These are phyloP conservation scores for Heliconius sara DNA, from an alignment of 2,888 invertebrate species.

Conservation along the genomic window DNA sequence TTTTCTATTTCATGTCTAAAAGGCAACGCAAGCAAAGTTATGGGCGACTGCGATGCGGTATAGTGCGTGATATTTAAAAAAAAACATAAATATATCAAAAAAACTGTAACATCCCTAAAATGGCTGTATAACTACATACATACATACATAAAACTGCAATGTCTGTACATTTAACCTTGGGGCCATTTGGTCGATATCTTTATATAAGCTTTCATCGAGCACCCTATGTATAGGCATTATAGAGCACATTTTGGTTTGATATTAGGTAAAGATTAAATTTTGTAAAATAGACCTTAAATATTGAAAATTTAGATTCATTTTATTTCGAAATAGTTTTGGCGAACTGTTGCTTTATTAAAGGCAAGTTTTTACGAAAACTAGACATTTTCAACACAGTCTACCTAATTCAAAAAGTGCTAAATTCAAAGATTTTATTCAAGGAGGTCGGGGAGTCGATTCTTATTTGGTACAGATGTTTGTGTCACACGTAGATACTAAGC, in stretches of 20 bases:
- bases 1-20: background rate
- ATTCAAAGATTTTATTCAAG: background rate
- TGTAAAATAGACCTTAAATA: background rate
- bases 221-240: slow-evolving; percentile 6
- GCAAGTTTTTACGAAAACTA: slow-evolving; percentile 4
- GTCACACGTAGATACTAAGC: background rate
- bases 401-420: background rate
- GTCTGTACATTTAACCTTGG: slow-evolving; percentile 30
- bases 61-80: background rate
- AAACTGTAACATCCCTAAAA: slow-evolving; percentile 5
- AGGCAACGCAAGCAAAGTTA: background rate
- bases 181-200: slow-evolving; percentile 27
- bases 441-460: background rate
- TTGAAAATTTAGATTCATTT: background rate
- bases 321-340: background rate
- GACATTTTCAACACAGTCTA: background rate
- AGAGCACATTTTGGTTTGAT: slow-evolving; percentile 13
- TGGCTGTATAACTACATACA: background rate
- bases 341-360: slow-evolving; percentile 15
- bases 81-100: background rate
- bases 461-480: background rate
- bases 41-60: background rate
- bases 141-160: slow-evolving; percentile 19
- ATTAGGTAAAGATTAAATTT: background rate
- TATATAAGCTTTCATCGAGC: background rate